phyloP scores from a whole-genome alignment of 2,113 vertebrate species.

The Ceuthmochares aereus region DNA sequence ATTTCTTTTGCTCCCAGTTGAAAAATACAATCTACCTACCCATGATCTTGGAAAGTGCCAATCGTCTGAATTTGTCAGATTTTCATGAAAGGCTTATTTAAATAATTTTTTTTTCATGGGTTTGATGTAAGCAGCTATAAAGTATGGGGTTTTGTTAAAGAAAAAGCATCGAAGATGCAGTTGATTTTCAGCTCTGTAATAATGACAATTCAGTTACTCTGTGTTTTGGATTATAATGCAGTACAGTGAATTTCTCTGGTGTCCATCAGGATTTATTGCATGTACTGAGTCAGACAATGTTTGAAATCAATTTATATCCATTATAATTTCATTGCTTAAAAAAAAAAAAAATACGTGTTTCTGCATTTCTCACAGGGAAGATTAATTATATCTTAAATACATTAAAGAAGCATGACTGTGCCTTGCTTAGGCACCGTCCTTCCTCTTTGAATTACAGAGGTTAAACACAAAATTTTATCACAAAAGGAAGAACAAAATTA shows the following conservation, averaged over 20 bases:
- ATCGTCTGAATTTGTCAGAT: not conserved
- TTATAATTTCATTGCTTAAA: not conserved
- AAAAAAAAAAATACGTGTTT: not conserved
- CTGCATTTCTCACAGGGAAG: not conserved
- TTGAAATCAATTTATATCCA: not conserved
- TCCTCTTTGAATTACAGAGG: not conserved
- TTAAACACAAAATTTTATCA: not conserved
- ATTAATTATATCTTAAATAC: not conserved
- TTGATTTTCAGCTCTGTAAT: not conserved
- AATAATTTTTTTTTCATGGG: not conserved
- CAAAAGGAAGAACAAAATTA: not conserved
- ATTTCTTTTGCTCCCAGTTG: conserved; percentile 30
- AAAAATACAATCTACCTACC: conserved; percentile 3
- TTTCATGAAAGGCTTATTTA: conserved; percentile 33
- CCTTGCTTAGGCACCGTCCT: not conserved
- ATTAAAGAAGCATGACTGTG: not conserved
- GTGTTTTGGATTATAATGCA: not conserved
- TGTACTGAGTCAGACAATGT: not conserved
- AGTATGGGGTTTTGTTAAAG: not conserved
- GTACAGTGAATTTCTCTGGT: not conserved
- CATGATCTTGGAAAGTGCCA: not conserved
- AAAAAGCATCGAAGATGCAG: not conserved
- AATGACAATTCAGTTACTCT: not conserved
- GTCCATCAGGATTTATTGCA: not conserved
- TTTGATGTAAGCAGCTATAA: not conserved